These are phyloP conservation scores for Ceriagrion tenellum DNA, from an alignment of 2,888 invertebrate genomes.

Conservation along the genomic window DNA sequence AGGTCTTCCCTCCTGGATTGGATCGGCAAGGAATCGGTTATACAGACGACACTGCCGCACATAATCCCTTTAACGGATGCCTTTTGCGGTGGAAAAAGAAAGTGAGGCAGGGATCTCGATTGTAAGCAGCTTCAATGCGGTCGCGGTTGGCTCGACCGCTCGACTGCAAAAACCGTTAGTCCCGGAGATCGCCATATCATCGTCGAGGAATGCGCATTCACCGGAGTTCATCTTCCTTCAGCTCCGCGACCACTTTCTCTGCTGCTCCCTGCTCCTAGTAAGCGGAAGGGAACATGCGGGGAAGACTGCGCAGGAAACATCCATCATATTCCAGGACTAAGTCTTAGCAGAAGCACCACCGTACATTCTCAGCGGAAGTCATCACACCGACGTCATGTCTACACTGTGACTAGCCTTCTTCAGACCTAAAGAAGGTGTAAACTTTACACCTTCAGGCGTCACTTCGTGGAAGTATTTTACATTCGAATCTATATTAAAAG, in stretches of 20 bases:
- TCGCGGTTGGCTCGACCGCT: not conserved
- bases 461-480: too few species aligned
- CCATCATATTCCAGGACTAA: too few species aligned
- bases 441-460: too few species aligned
- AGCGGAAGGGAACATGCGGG: not conserved
- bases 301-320: too few species aligned
- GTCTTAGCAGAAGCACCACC: too few species aligned
- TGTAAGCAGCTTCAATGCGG: not conserved
- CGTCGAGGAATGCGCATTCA: not conserved
- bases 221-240: not conserved
- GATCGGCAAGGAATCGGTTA: not conserved
- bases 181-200: not conserved
- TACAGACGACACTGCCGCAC: not conserved
- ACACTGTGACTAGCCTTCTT: too few species aligned
- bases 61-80: slow-evolving; percentile 21
- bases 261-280: not conserved
- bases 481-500: too few species aligned
- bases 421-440: too few species aligned
- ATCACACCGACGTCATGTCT: too few species aligned
- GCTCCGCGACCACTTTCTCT: not conserved
- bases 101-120: not conserved
- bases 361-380: too few species aligned
- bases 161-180: not conserved
- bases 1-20: not conserved
- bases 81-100: not conserved